Conservation (phyloP, 2,888 invertebrate species). For the Liodrosophila aerea region DNA sequence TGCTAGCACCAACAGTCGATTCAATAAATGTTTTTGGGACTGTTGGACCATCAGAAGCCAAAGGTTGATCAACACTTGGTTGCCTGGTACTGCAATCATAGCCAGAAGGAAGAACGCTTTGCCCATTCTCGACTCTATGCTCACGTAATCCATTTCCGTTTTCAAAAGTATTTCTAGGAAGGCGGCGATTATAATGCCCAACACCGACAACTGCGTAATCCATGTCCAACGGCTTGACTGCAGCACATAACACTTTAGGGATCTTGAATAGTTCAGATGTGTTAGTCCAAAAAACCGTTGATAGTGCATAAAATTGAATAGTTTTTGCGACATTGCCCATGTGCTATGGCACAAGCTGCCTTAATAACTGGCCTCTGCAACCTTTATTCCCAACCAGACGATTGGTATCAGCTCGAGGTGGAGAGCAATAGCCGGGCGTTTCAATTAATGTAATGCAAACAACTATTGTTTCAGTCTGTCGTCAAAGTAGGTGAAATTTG, state of each 20-base stretch:
- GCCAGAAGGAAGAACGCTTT: not conserved
- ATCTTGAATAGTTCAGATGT: conserved; percentile 20
- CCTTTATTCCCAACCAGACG: too few species aligned
- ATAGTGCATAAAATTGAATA: conserved; percentile 19
- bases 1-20: conserved; percentile 17
- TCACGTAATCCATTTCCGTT: not conserved
- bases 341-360: conserved; percentile 3
- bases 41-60: conserved; percentile 23
- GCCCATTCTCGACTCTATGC: conserved; percentile 8
- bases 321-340: not conserved
- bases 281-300: conserved; percentile 36
- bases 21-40: conserved; percentile 18
- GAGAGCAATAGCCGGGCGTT: too few species aligned
- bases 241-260: conserved; percentile 19
- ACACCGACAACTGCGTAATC: not conserved
- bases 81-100: not conserved
- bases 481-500: too few species aligned
- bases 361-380: conserved; percentile 15
- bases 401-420: too few species aligned
- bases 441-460: conserved; percentile 5
- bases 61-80: conserved; percentile 15
- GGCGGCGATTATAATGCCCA: conserved; percentile 11
- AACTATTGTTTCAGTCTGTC: too few species aligned
- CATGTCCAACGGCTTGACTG: conserved; percentile 15
- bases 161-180: not conserved